These are phyloP conservation scores for Plotosus lineatus DNA, from an alignment of 2,113 vertebrate genomes.

Conservation along the genomic window DNA sequence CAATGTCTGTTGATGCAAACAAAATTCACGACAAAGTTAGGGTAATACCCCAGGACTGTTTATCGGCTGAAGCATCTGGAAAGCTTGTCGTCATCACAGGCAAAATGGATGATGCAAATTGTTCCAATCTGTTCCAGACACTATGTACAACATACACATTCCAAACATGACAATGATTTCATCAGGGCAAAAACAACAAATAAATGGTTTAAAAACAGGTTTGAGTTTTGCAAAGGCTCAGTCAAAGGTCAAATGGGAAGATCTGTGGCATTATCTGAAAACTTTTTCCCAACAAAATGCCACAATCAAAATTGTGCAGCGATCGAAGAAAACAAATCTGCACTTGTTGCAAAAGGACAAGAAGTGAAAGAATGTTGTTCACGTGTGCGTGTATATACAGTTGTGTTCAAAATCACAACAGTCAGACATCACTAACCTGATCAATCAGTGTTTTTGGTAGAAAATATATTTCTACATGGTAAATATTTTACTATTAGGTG, in stretches of 20 bases:
- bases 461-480: too few relatives aligned
- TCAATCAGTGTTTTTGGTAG: too few relatives aligned
- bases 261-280: not conserved
- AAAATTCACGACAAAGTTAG: not conserved
- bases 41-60: not conserved
- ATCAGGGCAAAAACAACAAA: not conserved
- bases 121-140: not conserved
- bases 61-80: not conserved
- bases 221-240: not conserved
- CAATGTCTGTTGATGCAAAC: not conserved
- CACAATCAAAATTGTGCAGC: not conserved
- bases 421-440: too few relatives aligned
- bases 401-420: too few relatives aligned
- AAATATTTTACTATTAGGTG: too few relatives aligned
- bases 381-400: too few relatives aligned
- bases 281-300: not conserved
- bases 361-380: too few relatives aligned
- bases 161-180: not conserved
- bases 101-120: not conserved
- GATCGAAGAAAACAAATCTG: not conserved
- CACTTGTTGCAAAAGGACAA: not conserved
- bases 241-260: not conserved
- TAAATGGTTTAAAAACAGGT: not conserved
- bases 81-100: not conserved
- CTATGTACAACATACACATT: not conserved